These are phyloP conservation scores for Toxotes jaculatrix DNA, from an alignment of 2,113 vertebrate species.

Conservation along the genomic window DNA sequence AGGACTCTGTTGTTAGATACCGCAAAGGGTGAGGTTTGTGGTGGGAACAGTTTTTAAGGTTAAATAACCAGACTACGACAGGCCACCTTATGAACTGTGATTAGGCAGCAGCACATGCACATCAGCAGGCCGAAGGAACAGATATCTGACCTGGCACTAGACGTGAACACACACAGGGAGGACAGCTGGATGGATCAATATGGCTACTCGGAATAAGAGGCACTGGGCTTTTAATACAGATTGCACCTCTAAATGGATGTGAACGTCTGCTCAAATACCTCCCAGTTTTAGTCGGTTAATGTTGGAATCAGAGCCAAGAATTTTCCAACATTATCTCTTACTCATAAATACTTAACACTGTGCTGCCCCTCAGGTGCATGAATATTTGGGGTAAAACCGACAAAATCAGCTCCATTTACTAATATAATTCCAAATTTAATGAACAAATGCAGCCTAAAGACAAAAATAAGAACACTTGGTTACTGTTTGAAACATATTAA, in stretches of 20 bases:
- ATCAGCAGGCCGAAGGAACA: conserved; percentile 53
- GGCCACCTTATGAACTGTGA: conserved; percentile 52
- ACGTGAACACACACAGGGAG: conserved; percentile 53
- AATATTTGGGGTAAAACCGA: conserved; percentile 48
- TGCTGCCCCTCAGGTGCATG: conserved; percentile 20
- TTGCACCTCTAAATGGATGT: conserved; percentile 74
- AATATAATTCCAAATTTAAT: conserved; percentile 38
- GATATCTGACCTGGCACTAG: conserved; percentile 71
- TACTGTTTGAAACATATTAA: conserved; percentile 27
- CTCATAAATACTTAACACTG: conserved; percentile 52
- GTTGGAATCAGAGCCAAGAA: conserved; percentile 44
- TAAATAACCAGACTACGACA: conserved; percentile 14
- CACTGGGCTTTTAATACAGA: conserved; percentile 70
- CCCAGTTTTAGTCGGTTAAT: conserved; percentile 55
- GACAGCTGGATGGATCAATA: conserved; percentile 72
- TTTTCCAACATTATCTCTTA: conserved; percentile 57
- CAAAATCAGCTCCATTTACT: conserved; percentile 55
- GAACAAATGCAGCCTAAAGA: conserved; percentile 37
- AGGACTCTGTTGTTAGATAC: not conserved
- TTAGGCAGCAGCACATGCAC: conserved; percentile 42
- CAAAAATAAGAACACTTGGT: conserved; percentile 14
- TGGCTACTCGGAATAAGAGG: conserved; percentile 65
- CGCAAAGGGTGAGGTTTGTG: not conserved
- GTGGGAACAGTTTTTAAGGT: conserved; percentile 1
- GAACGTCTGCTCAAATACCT: conserved; percentile 65